Evolutionary conservation across 1,140 invertebrate species (phyloP).

Genomic region (Drosophila azteca): DNA sequence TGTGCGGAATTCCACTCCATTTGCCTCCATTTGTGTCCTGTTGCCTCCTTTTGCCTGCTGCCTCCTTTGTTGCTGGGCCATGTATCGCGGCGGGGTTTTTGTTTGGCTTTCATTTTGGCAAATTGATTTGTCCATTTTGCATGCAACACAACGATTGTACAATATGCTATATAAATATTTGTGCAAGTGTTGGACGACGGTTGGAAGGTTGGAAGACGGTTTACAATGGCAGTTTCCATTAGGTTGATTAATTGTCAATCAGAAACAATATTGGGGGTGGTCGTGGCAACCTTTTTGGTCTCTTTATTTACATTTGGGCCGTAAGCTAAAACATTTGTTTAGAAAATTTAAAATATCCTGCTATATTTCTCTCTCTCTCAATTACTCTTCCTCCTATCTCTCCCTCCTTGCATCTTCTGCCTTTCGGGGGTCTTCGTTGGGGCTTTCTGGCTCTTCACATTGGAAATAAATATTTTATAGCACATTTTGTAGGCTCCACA

Average conservation of each 20-base stretch:
- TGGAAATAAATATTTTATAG: constrained; percentile 69
- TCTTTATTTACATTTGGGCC: constrained; percentile 12
- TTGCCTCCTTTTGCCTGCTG: too few relatives aligned
- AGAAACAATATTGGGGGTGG: constrained; percentile 32
- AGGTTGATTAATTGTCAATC: constrained; percentile 64
- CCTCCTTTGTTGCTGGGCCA: constrained; percentile 6
- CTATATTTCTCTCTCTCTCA: background rate
- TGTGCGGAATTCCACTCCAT: constrained; percentile 9
- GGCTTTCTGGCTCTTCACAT: constrained; percentile 17
- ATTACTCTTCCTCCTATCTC: constrained; percentile 8
- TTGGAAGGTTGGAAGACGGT: too few relatives aligned
- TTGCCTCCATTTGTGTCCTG: background rate
- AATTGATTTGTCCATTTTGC: constrained; percentile 46
- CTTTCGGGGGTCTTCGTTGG: constrained; percentile 10
- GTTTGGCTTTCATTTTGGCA: constrained; percentile 46
- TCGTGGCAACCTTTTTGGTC: constrained; percentile 4
- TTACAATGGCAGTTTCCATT: constrained; percentile 44
- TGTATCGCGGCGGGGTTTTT: constrained; percentile 6
- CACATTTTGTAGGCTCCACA: constrained; percentile 24
- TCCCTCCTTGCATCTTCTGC: constrained; percentile 13
- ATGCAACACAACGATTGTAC: background rate
- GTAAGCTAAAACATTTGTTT: background rate
- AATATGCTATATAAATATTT: constrained; percentile 7
- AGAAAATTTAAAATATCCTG: too few relatives aligned
- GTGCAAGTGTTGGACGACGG: constrained; percentile 25